Evolutionary conservation across 2,888 invertebrate genomes (phyloP), one percentile per base, ranked within the genome.

Genomic region (Formica aserva): DNA sequence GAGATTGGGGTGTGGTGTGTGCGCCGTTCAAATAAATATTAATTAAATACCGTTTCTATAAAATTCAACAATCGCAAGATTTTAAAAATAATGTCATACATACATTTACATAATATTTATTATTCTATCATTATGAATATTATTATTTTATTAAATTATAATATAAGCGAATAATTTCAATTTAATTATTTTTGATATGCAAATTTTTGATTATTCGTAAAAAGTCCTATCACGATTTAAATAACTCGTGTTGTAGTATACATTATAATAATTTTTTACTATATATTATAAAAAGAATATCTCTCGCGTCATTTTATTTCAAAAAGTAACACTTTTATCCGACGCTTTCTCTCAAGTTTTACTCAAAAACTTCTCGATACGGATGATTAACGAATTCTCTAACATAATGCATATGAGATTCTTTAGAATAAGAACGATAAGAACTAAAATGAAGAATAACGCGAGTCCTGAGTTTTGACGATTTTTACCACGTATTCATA

Each of bases 41-140:
- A 32, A 32, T 32, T 1, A 6, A 29, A 45, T 11, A 35, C 5
- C 6, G 1, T 41, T 41, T 41, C 18, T 45, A 45, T 18, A 45
- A 13, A 52, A 32, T 52, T 69, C n/a, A n/a, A 52, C n/a, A 52
- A 69, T 66, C 32, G 2, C n/a, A n/a, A n/a, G n/a, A 69, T 22
- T 32, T 13, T 22, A 1, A n/a, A 32, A 32, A 52, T 69, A 32
- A 13, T 29, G 1, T 9, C 9, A 4, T n/a, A 65, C 11, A 15
- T 45, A 45, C 26, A 66, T 66, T 45, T 66, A 26, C 13, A 22
- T 8, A 3, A 26, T 41, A 29, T 60, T 22, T 29, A 60, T 18
- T 60, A 55, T 60, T 60, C 29, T 60, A 15, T 3, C 5, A 6
- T 13, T 55, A 15, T 26, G 45, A 11, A 2, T 32, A 15, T 22